Evolutionary conservation across 2,113 vertebrate genomes (phyloP).

Genomic region (Cettia cetti): DNA sequence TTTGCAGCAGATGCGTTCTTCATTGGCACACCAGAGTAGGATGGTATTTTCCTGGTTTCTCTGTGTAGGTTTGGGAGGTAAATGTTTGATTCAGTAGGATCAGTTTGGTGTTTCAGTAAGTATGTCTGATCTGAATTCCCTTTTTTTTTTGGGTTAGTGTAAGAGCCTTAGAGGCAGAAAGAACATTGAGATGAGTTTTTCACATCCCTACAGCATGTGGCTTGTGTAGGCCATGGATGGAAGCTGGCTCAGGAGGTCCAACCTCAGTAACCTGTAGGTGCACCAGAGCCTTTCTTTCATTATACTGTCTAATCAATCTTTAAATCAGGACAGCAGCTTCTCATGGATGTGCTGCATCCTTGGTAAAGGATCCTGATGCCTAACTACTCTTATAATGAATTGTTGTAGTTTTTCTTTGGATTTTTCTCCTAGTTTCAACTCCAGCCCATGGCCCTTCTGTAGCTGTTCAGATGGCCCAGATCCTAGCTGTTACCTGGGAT

Average conservation of each 20-base stretch:
- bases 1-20: neutral
- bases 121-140: neutral
- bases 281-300: neutral
- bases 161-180: neutral
- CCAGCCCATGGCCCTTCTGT: neutral
- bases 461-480: neutral
- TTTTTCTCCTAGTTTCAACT: neutral
- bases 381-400: neutral
- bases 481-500: neutral
- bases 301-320: neutral
- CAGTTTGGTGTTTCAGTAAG: neutral
- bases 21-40: neutral
- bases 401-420: neutral
- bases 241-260: neutral
- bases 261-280: neutral
- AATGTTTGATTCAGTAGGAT: neutral
- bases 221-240: accelerated
- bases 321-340: neutral
- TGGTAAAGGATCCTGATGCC: neutral
- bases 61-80: neutral
- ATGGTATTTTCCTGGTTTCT: neutral
- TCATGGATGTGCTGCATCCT: neutral
- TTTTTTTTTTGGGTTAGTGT: neutral
- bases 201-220: accelerated
- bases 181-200: neutral